Base-by-base conservation (phyloP, 1,140 invertebrate genomes). In the Ceratina australensis region DNA sequence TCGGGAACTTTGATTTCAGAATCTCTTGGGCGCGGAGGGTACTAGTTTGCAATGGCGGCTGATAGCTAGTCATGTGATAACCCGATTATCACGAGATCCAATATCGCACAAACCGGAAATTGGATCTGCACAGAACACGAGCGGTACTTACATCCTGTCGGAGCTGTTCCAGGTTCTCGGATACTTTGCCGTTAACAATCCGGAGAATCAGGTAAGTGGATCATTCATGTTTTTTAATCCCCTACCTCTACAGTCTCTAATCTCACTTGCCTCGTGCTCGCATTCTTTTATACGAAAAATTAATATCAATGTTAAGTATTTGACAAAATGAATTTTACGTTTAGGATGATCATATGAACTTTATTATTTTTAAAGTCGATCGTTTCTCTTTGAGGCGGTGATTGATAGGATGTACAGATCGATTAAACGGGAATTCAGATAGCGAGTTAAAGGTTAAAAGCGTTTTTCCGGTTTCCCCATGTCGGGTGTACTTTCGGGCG, bases 31-130 rank as follows among this genome's bases (percentile, higher is more conserved):
- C 24, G 94, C 95, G 78, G 97, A 98, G 93, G 96, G 96, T 0
- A 94, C 97, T 56, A 97, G 95, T 22, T 91, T 98, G 18, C 97
- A 98, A 90, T 96, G 97, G 91, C 94, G 97, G n/a, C 95, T 98
- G 89, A 97, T 98, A 85, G 94, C 96, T 68, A 96, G 95, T 86
- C 96, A 97, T 91, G 93, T 98, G 79, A 93, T 98, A 64, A 89
- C 86, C 20, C 89, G 90, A 72, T 96, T 96, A 94, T 97, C 96
- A 84, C 96, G 96, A 87, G 94, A 94, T 52, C 93, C 94, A 64
- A 93, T 86, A 84, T 86, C 88, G 88, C 91, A 90, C 85, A 89
- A 84, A 85, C 87, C 83, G 73, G 89, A 90, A 81, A 81, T 76
- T 86, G 88, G 80, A 80, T 69, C 84, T 28, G 59, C 71, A 33